Base-by-base conservation (phyloP, 2,797 vertebrate genomes). In the Spea hammondii region DNA sequence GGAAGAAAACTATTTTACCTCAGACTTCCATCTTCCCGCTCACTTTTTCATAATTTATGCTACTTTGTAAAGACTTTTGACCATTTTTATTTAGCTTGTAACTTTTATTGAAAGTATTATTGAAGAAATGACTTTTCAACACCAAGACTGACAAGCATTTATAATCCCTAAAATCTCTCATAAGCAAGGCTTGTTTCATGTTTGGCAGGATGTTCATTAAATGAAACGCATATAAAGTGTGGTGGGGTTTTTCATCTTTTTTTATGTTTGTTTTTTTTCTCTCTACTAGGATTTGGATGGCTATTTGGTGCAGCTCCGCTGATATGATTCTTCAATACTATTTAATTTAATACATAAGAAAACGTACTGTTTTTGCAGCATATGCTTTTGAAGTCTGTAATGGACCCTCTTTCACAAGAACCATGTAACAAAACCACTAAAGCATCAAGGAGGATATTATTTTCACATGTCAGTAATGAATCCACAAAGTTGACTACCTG, bases 271-370 rank as follows among this genome's bases (percentile, higher is more conserved):
- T n/a, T n/a, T 57, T 57, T 5, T 13, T 57, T 8, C n/a, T 9
- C 32, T 14, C 0, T 60, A 10, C 5, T 44, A 82, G 79, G 79
- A 73, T 55, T 64, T 82, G 70, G 74, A 82, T 57, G 57, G 75
- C 64, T 82, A 82, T 60, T 74, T 82, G 65, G 77, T 75, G 44
- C 79, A 74, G 54, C 70, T 82, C 32, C 74, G 54, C 44, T 82
- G 79, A 82, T 48, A 2, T 10, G 49, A 68, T 13, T 12, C 48
- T 53, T 53, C 55, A 32, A 8, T 13, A 45, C 51, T 45, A 10
- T 4, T 32, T 59, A 17, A 44, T 10, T 64, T 11, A 17, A 17
- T 47, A 14, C 59, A 14, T 62, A 14, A n/a, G n/a, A 74, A 55
- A 7, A 44, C 54, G 53, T 54, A 11, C 12, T 46, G 54, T 8